These are phyloP conservation scores for Bombus confusus DNA, from an alignment of 1,140 invertebrate species.

Conservation along the genomic window DNA sequence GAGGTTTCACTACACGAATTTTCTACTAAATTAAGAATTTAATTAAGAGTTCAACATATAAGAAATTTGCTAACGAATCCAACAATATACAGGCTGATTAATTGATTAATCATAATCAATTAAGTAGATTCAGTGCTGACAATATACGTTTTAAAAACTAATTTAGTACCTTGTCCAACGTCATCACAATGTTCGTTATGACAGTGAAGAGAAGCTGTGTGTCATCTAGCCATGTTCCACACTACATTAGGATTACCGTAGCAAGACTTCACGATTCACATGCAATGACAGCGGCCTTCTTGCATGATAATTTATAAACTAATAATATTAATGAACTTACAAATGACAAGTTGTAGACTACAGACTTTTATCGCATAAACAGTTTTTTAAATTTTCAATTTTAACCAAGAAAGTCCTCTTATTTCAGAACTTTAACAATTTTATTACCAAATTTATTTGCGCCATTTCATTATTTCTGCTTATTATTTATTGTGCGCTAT, in stretches of 20 bases:
- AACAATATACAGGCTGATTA: too few relatives aligned
- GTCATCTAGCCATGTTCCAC: constrained; percentile 28
- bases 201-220: constrained; percentile 36
- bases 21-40: background rate
- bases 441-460: too few relatives aligned
- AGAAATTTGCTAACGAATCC: background rate
- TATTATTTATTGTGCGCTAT: background rate
- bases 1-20: background rate
- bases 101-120: too few relatives aligned
- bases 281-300: constrained; percentile 26
- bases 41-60: background rate
- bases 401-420: too few relatives aligned
- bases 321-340: background rate
- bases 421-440: background rate
- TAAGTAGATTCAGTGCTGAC: background rate
- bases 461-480: too few relatives aligned
- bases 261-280: constrained; percentile 39
- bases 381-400: too few relatives aligned
- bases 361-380: background rate
- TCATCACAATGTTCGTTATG: background rate
- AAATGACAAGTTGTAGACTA: background rate
- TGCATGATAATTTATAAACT: background rate
- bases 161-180: background rate
- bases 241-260: constrained; percentile 16
- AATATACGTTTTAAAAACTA: background rate